Conservation (phyloP, 2,888 invertebrate genomes). For the Hesperia comma region DNA sequence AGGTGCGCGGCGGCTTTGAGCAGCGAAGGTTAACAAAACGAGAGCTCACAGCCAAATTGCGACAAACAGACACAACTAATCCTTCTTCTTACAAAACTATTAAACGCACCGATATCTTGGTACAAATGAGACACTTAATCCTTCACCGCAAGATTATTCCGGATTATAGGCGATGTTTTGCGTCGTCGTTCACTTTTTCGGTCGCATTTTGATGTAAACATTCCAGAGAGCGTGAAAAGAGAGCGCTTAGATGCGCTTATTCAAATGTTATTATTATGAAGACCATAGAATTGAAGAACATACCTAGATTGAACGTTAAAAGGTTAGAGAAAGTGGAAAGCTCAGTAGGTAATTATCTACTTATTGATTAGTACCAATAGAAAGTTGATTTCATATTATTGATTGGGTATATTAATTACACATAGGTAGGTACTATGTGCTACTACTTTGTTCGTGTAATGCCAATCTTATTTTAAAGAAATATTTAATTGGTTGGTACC, state of each 20-base stretch:
- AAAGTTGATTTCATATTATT: slow-evolving; percentile 1
- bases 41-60: slow-evolving; percentile 61
- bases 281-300: slow-evolving; percentile 5
- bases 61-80: slow-evolving; percentile 71
- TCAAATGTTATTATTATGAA: slow-evolving; percentile 44
- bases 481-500: no score
- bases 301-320: slow-evolving; percentile 37
- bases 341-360: slow-evolving; percentile 57
- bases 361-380: slow-evolving; percentile 46
- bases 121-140: slow-evolving; percentile 75
- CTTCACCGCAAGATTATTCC: slow-evolving; percentile 69
- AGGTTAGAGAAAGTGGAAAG: slow-evolving; percentile 61
- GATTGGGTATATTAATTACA: no score
- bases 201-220: slow-evolving; percentile 60
- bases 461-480: no score
- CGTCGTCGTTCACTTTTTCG: slow-evolving; percentile 66
- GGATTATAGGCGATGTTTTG: slow-evolving; percentile 72
- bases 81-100: slow-evolving; percentile 67
- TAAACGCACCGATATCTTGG: slow-evolving; percentile 70
- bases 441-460: no score
- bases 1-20: slow-evolving; percentile 60
- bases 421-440: no score
- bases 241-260: slow-evolving; percentile 47
- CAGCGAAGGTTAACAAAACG: slow-evolving; percentile 50
- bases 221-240: slow-evolving; percentile 51